phyloP scores from a whole-genome alignment of 1,140 invertebrate genomes.

The Dendroctonus valens region DNA sequence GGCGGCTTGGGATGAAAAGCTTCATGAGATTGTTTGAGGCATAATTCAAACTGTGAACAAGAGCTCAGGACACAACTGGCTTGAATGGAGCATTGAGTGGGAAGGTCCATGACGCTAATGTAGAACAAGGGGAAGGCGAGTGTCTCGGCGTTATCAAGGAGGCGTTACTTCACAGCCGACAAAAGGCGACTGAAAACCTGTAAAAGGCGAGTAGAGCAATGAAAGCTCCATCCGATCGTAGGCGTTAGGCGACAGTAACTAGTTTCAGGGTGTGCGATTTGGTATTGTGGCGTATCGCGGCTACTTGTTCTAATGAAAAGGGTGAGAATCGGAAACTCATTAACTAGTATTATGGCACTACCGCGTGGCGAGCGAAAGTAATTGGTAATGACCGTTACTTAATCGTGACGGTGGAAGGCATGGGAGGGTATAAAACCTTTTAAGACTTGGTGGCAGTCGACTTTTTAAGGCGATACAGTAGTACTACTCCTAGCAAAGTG shows the following conservation, averaged over 20 bases:
- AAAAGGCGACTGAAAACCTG: background rate
- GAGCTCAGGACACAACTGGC: background rate
- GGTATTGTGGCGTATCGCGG: background rate
- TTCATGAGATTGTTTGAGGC: conserved; percentile 38
- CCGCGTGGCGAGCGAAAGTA: background rate
- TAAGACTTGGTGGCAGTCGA: background rate
- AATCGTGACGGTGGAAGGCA: background rate
- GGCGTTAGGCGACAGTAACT: background rate
- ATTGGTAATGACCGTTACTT: background rate
- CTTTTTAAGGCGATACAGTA: background rate
- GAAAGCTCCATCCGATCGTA: background rate
- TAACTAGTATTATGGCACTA: background rate
- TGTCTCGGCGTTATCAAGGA: background rate
- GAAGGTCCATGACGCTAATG: background rate
- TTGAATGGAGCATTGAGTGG: background rate
- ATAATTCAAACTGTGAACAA: conserved; percentile 35
- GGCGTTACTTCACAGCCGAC: background rate
- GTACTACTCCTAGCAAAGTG: no score
- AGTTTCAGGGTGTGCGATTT: background rate
- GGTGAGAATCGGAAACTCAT: background rate
- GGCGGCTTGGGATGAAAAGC: conserved; percentile 36
- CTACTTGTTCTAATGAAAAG: background rate
- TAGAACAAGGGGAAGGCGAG: background rate
- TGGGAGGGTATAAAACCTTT: conserved; percentile 1
- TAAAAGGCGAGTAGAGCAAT: background rate